Conservation (phyloP, 2,888 invertebrate genomes). For the Myathropa florea region DNA sequence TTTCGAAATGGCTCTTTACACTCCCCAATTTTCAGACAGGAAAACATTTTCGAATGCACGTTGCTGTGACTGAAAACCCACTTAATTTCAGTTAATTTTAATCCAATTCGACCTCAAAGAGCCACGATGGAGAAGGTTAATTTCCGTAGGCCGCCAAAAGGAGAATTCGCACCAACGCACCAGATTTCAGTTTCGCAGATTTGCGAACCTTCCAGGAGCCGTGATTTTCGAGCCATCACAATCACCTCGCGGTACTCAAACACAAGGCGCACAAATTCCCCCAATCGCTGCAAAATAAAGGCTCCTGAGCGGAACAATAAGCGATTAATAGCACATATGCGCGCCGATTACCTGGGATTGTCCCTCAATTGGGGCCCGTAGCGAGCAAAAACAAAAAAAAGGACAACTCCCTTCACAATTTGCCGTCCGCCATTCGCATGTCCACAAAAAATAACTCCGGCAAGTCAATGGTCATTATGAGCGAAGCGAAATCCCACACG, state of each 20-base stretch:
- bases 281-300: not conserved
- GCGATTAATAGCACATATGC: slow-evolving; percentile 2
- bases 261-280: not conserved
- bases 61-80: too few relatives aligned
- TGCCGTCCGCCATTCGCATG: not conserved
- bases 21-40: too few relatives aligned
- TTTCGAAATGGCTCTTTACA: too few relatives aligned
- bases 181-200: not conserved
- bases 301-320: not conserved
- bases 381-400: not conserved
- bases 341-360: slow-evolving; percentile 19
- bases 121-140: too few relatives aligned
- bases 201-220: not conserved
- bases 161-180: too few relatives aligned
- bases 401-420: not conserved
- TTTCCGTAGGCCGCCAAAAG: too few relatives aligned
- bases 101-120: too few relatives aligned
- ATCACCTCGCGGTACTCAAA: not conserved
- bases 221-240: not conserved
- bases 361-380: not conserved
- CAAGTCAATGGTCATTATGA: slow-evolving; percentile 49
- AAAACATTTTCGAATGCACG: too few relatives aligned
- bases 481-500: slow-evolving; percentile 47
- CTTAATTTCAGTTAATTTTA: too few relatives aligned
- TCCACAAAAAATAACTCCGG: slow-evolving; percentile 20